Conservation (phyloP, 2,113 vertebrate genomes). For the Conger conger region DNA sequence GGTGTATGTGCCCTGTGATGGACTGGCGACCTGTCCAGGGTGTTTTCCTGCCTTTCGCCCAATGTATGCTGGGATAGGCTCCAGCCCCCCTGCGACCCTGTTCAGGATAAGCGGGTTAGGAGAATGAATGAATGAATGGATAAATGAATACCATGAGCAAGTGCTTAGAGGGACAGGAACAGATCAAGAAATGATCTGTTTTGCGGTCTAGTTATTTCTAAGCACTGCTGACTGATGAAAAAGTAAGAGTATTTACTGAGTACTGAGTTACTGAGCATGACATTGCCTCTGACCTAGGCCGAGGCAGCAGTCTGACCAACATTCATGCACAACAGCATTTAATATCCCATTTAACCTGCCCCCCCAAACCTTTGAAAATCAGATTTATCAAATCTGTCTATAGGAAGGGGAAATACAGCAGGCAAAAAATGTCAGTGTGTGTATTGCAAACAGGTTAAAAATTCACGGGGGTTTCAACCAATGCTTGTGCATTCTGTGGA, state of each 20-base stretch:
- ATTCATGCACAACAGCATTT: not conserved
- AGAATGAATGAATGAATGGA: too few relatives aligned
- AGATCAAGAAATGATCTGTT: not conserved
- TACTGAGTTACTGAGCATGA: not conserved
- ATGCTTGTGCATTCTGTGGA: not conserved
- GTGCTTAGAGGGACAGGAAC: constrained; percentile 9
- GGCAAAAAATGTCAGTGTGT: not conserved
- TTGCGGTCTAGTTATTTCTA: constrained; percentile 3
- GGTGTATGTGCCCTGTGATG: too few relatives aligned
- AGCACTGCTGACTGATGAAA: not conserved
- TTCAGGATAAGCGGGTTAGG: too few relatives aligned
- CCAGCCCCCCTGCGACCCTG: too few relatives aligned
- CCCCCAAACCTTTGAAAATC: not conserved
- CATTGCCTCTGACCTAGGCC: not conserved
- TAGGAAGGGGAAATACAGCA: not conserved
- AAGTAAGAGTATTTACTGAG: not conserved
- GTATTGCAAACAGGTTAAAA: not conserved
- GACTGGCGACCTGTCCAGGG: too few relatives aligned
- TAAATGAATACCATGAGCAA: too few relatives aligned
- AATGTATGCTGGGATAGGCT: too few relatives aligned
- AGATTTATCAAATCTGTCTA: not conserved
- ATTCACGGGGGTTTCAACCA: not conserved
- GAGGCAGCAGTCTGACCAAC: not conserved
- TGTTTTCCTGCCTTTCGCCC: too few relatives aligned
- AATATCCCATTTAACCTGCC: not conserved